Evolutionary conservation across 2,113 vertebrate genomes (phyloP).

Genomic region (Eidolon helvum): DNA sequence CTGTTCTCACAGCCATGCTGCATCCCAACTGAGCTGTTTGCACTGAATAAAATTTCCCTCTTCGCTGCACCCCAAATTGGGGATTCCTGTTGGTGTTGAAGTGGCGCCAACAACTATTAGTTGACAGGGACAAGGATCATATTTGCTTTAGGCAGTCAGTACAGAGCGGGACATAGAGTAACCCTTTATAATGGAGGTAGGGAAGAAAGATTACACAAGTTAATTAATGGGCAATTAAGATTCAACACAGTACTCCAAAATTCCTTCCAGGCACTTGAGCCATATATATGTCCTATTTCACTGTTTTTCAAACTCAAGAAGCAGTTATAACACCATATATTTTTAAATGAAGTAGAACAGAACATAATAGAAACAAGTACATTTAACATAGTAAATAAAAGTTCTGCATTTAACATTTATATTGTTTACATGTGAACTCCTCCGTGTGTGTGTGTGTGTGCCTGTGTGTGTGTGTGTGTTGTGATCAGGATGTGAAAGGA

Average conservation of each 20-base stretch:
- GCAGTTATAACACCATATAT: background rate
- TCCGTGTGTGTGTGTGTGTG: background rate
- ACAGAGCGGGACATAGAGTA: background rate
- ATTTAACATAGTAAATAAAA: background rate
- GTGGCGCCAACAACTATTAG: no score
- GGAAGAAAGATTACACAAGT: background rate
- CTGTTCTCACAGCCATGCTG: no score
- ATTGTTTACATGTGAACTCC: background rate
- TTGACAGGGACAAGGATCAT: background rate
- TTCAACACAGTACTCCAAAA: background rate
- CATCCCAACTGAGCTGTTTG: no score
- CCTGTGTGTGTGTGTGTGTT: background rate
- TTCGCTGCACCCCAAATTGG: no score
- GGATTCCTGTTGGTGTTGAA: no score
- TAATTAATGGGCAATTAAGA: background rate
- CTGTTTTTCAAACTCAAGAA: background rate
- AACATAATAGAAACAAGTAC: background rate
- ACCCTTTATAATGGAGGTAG: background rate
- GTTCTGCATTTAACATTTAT: background rate
- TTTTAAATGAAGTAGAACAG: background rate
- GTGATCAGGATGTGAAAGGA: background rate
- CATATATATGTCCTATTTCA: background rate
- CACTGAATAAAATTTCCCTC: no score
- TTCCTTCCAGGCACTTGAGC: background rate
- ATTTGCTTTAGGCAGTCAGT: background rate